Percentiles rank a stretch among this genome's conserved stretches.
Evolutionary conservation across 64 coral and sea anemone genomes (phyloP).

Genomic region (Orbicella faveolata): DNA sequence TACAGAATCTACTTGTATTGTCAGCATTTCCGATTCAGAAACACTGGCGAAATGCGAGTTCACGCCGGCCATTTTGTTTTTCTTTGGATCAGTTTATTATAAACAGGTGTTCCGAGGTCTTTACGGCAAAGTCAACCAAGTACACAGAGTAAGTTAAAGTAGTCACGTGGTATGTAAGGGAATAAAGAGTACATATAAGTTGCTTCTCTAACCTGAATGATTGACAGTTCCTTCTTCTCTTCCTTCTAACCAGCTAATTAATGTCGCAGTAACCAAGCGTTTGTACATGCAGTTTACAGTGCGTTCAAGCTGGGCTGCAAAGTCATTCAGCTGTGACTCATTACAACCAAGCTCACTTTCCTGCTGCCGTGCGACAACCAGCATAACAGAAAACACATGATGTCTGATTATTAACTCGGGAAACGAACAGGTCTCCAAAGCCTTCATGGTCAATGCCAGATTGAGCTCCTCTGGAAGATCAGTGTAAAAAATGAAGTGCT

Average conservation of each 20-base stretch:
- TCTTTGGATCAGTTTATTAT: no score
- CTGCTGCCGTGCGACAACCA: not conserved
- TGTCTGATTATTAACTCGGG: not conserved
- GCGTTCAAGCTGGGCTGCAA: conserved; percentile 14
- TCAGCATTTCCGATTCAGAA: no score
- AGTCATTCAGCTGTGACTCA: not conserved
- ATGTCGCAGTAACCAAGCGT: not conserved
- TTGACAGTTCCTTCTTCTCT: conserved; percentile 3
- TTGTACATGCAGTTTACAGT: conserved; percentile 6
- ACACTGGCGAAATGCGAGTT: no score
- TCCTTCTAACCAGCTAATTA: conserved; percentile 13
- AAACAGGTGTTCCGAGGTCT: no score
- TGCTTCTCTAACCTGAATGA: not conserved
- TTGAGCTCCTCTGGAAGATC: not conserved
- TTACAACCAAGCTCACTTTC: not conserved
- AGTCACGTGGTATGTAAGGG: no score
- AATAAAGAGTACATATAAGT: no score
- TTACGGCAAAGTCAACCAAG: no score
- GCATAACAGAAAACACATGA: not conserved
- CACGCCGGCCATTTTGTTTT: no score
- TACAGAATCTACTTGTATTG: no score
- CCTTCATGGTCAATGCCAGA: not conserved
- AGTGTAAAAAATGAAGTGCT: not conserved
- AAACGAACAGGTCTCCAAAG: not conserved
- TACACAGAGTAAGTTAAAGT: no score